Evolutionary conservation across 2,888 invertebrate species (phyloP), one percentile per base, ranked within the genome.

Genomic region (Cheilosia variabilis): DNA sequence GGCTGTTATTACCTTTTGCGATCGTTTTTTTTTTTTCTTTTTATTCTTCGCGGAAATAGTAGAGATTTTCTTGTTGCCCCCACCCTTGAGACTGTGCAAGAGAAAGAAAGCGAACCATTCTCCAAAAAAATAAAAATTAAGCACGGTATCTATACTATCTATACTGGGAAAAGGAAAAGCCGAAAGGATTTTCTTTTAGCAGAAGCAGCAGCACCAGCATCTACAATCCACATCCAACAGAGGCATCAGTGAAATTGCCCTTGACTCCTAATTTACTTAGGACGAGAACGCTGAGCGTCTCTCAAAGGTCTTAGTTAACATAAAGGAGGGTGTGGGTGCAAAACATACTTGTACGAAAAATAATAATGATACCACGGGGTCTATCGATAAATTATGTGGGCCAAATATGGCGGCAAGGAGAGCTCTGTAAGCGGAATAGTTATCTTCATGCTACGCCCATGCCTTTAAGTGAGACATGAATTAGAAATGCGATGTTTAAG

Each of bases 221-320:
- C 13, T 4, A 10, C 17, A n/a, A 45, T 83, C 78, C 5, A n/a
- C 6, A 37, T 19, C 22, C 22, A 66, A 63, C 27, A 63, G 37
- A 55, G 69, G 68, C 79, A 79, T 84, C 83, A 79, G 55, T 73
- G 43, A 75, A 71, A 84, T 84, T 80, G 55, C 80, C 75, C 84
- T 75, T 80, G 79, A 84, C 80, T 84, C 55, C 69, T 84, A 84
- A 84, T 84, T 71, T 79, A 71, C 84, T 84, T 76, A 75, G 60
- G 47, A 75, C 60, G 55, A 63, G 71, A 69, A 75, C 75, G 65
- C 63, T 62, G 65, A 75, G 73, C 62, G 41, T 34, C 68, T 60
- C 68, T 53, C 47, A 53, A 27, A 41, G 62, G 34, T 47, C 58
- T 69, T 50, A 71, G 60, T 45, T 60, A 57, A 47, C 55, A 45